Evolutionary conservation across 2,888 invertebrate species (phyloP), one percentile per base, ranked within the genome.

Genomic region (Camptogramma bilineatum): DNA sequence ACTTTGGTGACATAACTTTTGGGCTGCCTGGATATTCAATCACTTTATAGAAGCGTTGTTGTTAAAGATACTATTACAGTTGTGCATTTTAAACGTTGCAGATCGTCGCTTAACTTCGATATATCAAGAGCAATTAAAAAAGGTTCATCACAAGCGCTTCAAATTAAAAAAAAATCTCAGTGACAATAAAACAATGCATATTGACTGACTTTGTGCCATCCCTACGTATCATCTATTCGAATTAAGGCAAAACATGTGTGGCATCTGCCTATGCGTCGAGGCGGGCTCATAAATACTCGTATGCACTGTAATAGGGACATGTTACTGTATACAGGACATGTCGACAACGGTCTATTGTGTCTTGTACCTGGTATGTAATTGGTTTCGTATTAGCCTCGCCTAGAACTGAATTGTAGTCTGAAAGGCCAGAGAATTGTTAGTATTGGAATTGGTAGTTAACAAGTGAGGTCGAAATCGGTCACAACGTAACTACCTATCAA

Each of bases 241-340:
- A 91, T 91, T 91, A 91, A 90, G 86, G 86, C 86, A 85, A 83
- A 88, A 84, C 90, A 91, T 91, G 90, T 90, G 90, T 90, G 91
- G 90, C 90, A 90, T 91, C 89, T 89, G 89, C 87, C 87, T 87
- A 87, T 90, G 85, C 88, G 84, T 74, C 77, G 74, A 71, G 75
- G 79, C 73, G 71, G 68, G 73, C 70, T 86, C 91, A 86, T 92
- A 91, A 92, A 92, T 91, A 88, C 85, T 88, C 78, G 80, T 90
- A 89, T 91, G 86, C 85, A 84, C 81, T 82, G 81, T 85, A 86
- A 86, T 86, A 87, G 83, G 77, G 82, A 83, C 88, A 85, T 85
- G 71, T 78, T 79, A 82, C 75, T 74, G 78, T 76, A 79, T 78
- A 77, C 77, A 78, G 76, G 77, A 79, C 78, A 82, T 79, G 82